phyloP scores from a whole-genome alignment of 2,888 invertebrate species.

The Pteria penguin region DNA sequence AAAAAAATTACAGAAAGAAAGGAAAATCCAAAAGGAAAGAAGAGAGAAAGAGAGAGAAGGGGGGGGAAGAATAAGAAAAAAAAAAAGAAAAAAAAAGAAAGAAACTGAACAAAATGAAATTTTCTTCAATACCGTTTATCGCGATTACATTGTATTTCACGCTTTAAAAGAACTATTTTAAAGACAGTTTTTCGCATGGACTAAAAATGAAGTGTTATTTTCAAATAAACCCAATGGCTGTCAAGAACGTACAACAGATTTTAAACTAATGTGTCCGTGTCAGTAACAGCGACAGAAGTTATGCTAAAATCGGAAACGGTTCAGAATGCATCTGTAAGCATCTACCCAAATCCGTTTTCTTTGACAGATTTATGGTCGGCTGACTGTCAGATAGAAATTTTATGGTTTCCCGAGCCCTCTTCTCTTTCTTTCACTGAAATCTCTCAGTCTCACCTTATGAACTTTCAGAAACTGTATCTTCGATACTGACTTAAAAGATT shows the following conservation, averaged over 20 bases:
- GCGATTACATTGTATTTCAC: neutral
- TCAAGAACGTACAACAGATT: neutral
- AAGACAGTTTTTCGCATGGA: too few species aligned
- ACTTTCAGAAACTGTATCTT: neutral
- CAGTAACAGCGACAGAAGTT: neutral
- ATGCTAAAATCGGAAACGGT: neutral
- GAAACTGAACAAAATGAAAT: neutral
- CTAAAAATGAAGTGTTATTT: neutral
- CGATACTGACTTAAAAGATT: neutral
- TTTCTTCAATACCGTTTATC: neutral
- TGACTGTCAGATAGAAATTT: conserved; percentile 21
- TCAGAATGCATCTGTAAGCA: neutral
- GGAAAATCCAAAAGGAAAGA: too few species aligned
- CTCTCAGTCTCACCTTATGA: neutral
- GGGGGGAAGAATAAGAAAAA: neutral
- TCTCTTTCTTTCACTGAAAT: conserved; percentile 12
- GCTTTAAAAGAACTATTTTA: too few species aligned
- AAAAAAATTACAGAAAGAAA: too few species aligned
- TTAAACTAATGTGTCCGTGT: neutral
- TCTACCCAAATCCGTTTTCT: neutral
- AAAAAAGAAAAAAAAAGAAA: neutral
- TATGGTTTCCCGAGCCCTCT: conserved; percentile 8
- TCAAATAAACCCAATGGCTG: neutral
- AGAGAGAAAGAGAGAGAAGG: too few species aligned
- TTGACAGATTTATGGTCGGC: conserved; percentile 24